Evolutionary conservation across 2,113 vertebrate genomes (phyloP).

Genomic region (Rhombomys opimus): DNA sequence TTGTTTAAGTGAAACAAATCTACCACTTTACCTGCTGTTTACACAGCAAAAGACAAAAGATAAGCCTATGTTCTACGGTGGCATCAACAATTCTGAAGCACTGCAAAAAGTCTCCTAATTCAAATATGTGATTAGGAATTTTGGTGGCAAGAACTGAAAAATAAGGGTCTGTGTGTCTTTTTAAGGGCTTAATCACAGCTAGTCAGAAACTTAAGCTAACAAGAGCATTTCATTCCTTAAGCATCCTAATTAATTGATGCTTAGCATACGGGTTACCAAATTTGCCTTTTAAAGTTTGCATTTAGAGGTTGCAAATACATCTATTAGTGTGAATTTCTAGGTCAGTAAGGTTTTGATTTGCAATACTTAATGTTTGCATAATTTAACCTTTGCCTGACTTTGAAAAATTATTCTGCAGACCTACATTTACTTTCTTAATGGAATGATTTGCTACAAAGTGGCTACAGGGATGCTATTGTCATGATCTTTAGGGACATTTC

Average conservation of each 20-base stretch:
- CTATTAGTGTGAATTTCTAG: constrained; percentile 73
- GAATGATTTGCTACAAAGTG: constrained; percentile 56
- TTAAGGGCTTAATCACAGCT: constrained; percentile 65
- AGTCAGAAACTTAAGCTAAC: constrained; percentile 69
- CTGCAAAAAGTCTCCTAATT: constrained; percentile 38
- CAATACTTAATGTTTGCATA: constrained; percentile 72
- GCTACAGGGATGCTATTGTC: background rate
- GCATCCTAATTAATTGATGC: constrained; percentile 72
- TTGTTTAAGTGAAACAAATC: background rate
- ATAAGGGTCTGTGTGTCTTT: constrained; percentile 55
- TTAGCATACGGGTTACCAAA: constrained; percentile 73
- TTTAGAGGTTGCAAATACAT: constrained; percentile 71
- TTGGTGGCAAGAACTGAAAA: constrained; percentile 24
- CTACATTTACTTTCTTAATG: constrained; percentile 67
- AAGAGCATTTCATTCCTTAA: constrained; percentile 69
- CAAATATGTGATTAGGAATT: constrained; percentile 70
- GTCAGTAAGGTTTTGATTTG: constrained; percentile 75
- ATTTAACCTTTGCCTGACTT: constrained; percentile 71
- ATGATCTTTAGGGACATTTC: constrained; percentile 5
- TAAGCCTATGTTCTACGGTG: background rate
- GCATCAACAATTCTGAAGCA: constrained; percentile 5
- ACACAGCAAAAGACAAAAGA: background rate
- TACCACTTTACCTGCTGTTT: constrained; percentile 17
- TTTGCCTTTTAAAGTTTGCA: constrained; percentile 73
- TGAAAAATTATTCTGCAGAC: constrained; percentile 71